Conservation (phyloP, 2,113 vertebrate genomes). For the Mastomys natalensis region DNA sequence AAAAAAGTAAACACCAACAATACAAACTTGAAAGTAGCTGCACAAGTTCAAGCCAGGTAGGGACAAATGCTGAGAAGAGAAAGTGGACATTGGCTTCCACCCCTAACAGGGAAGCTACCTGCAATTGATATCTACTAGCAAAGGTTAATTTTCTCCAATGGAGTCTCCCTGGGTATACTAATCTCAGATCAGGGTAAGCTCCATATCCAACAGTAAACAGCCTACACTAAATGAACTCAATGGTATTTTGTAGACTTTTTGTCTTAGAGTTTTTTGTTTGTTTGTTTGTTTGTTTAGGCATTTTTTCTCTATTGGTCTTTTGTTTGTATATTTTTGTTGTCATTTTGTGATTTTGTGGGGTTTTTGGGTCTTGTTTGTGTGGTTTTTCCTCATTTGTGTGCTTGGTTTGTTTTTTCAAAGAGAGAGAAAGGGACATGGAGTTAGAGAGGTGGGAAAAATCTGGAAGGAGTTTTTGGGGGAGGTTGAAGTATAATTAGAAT, state of each 20-base stretch:
- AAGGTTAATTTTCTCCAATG: not conserved
- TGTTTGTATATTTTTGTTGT: not conserved
- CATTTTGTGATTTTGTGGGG: not conserved
- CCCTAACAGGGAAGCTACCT: not conserved
- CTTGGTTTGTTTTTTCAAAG: not conserved
- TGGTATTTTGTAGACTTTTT: not conserved
- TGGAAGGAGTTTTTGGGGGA: not conserved
- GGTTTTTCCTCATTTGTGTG: not conserved
- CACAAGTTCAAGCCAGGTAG: not conserved
- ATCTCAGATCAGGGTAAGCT: not conserved
- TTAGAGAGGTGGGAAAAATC: not conserved
- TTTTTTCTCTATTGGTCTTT: not conserved
- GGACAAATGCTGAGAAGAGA: not conserved
- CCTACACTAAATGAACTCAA: not conserved
- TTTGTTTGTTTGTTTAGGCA: not conserved
- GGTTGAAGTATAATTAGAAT: not conserved
- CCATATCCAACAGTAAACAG: not conserved
- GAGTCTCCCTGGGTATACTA: not conserved
- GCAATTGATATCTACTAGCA: not conserved
- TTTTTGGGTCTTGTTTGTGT: not conserved
- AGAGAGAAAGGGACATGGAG: not conserved
- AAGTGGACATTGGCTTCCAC: not conserved
- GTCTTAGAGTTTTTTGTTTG: not conserved
- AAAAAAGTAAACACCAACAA: not conserved
- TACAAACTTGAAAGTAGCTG: not conserved